Conservation (phyloP, 2,113 vertebrate species). For the Psilopsiagon aurifrons region DNA sequence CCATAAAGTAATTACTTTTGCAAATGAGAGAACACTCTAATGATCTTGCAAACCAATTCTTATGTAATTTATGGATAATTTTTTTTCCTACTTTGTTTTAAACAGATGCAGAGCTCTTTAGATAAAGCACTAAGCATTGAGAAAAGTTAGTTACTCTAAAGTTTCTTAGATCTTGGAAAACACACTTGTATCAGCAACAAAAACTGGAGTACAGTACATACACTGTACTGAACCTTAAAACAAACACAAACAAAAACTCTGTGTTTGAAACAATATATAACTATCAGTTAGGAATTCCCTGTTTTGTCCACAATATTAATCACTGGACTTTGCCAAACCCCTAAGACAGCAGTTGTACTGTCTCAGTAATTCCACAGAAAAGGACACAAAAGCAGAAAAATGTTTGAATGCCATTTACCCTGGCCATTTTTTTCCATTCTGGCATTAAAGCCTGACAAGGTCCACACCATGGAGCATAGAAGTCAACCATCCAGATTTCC, state of each 20-base stretch:
- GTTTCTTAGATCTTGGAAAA: neutral
- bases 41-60: neutral
- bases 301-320: neutral
- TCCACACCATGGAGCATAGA: slow-evolving; percentile 96
- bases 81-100: neutral
- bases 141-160: neutral
- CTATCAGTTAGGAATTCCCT: neutral
- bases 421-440: slow-evolving; percentile 96
- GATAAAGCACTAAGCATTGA: neutral
- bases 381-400: neutral
- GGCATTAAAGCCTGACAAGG: slow-evolving; percentile 94
- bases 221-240: neutral
- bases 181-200: neutral
- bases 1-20: neutral
- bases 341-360: neutral
- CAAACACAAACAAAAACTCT: neutral
- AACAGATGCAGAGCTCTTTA: neutral
- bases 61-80: neutral
- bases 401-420: slow-evolving; percentile 74
- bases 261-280: neutral
- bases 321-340: neutral
- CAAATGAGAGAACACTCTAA: neutral
- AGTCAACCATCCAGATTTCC: slow-evolving; percentile 92
- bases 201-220: neutral
- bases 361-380: neutral